Evolutionary conservation across 1,140 invertebrate species (phyloP).

Genomic region (Bombus balteatus): DNA sequence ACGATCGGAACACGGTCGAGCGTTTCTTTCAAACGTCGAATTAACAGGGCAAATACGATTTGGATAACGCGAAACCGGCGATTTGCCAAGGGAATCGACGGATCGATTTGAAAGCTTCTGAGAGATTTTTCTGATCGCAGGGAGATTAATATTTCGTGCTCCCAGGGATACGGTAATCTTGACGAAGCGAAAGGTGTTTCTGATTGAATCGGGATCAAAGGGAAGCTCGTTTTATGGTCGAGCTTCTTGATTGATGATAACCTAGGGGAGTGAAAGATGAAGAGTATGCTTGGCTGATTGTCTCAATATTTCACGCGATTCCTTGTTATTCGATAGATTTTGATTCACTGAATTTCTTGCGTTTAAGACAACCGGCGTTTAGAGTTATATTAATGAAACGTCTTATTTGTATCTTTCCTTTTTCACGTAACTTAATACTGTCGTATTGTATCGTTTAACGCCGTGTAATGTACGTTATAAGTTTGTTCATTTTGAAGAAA

Average conservation of each 20-base stretch:
- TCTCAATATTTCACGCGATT: neutral
- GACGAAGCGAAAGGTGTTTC: neutral
- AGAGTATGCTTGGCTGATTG: neutral
- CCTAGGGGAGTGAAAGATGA: neutral
- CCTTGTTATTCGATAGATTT: neutral
- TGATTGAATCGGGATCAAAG: conserved; percentile 7
- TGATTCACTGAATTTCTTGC: neutral
- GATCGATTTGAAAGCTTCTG: neutral
- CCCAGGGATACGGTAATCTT: neutral
- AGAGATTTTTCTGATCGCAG: conserved; percentile 6
- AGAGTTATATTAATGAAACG: no score
- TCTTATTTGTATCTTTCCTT: no score
- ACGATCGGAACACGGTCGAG: conserved; percentile 8
- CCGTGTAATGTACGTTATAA: no score
- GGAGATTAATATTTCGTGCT: neutral
- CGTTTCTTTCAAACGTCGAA: neutral
- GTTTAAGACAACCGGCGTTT: neutral
- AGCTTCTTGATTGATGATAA: conserved; percentile 10
- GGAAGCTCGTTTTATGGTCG: neutral
- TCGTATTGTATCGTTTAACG: no score
- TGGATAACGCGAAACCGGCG: conserved; percentile 17
- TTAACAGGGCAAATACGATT: conserved; percentile 36
- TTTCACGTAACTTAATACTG: no score
- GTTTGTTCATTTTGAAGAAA: no score
- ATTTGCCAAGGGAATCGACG: neutral